Evolutionary conservation across 53 echinoderm and acorn worm species (phyloP).

Genomic region (Crossaster papposus): DNA sequence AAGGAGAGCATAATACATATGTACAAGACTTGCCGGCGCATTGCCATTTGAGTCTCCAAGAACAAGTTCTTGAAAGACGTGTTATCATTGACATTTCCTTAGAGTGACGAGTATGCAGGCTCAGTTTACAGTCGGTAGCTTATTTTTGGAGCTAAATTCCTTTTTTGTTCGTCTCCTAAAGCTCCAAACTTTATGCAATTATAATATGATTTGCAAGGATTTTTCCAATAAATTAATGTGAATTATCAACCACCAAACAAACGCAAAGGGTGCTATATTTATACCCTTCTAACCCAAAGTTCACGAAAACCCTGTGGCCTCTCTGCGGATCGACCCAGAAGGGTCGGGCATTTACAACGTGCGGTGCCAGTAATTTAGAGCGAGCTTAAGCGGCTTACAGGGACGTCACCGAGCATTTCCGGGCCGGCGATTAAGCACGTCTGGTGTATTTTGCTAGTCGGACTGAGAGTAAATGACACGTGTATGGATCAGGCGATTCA

Average conservation of each 20-base stretch:
- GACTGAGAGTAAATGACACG: slow-evolving; percentile 41
- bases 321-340: not conserved
- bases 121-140: too few relatives aligned
- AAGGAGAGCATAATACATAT: not conserved
- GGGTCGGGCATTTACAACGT: slow-evolving; percentile 34
- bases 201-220: not conserved
- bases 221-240: not conserved
- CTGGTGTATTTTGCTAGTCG: slow-evolving; percentile 48
- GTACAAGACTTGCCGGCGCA: not conserved
- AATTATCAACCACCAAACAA: not conserved
- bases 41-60: not conserved
- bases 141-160: too few relatives aligned
- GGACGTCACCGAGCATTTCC: slow-evolving; percentile 38
- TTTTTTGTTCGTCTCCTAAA: too few relatives aligned
- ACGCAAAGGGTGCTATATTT: not conserved
- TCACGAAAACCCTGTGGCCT: not conserved
- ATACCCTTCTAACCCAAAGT: not conserved
- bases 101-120: too few relatives aligned
- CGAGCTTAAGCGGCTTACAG: slow-evolving; percentile 39
- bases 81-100: too few relatives aligned
- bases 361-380: slow-evolving; percentile 47
- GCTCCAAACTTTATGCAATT: too few relatives aligned
- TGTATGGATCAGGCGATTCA: not conserved
- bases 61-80: too few relatives aligned
- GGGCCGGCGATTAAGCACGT: not conserved